A percentile compares a stretch with the other conserved stretches of the same genome.
phyloP scores from a whole-genome alignment of 2,888 invertebrate species.

The Microchrysa polita region DNA sequence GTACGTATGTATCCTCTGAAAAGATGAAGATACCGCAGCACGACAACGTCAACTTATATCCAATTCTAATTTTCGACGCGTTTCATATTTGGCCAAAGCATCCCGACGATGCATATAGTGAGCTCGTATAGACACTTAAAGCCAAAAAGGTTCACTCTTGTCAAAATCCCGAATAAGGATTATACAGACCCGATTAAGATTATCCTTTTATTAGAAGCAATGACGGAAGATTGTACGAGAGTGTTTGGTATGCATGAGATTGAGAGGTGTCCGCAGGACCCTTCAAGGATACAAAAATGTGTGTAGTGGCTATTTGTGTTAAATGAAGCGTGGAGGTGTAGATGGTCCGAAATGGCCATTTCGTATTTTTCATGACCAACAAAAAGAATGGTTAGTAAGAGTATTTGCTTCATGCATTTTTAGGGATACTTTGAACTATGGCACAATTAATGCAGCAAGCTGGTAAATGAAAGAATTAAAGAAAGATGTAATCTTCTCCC shows the following conservation, averaged over 20 bases:
- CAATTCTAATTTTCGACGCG: not conserved
- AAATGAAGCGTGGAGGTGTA: not conserved
- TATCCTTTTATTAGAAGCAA: constrained; percentile 18
- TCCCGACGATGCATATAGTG: too few relatives aligned
- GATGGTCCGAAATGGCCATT: not conserved
- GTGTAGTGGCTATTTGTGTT: not conserved
- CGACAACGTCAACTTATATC: not conserved
- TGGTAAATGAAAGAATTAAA: constrained; percentile 4
- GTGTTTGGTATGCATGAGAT: constrained; percentile 25
- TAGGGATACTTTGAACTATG: too few relatives aligned
- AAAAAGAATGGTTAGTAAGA: too few relatives aligned
- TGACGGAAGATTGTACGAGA: too few relatives aligned
- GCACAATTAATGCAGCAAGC: too few relatives aligned
- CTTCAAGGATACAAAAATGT: not conserved
- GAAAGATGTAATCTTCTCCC: constrained; percentile 6
- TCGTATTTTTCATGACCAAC: not conserved
- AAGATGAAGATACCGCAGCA: constrained; percentile 5
- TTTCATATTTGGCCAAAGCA: not conserved
- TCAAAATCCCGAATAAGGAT: not conserved
- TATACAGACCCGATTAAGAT: constrained; percentile 5
- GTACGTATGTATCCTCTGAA: not conserved
- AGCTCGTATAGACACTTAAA: too few relatives aligned
- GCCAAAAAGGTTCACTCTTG: not conserved
- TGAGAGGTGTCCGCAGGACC: constrained; percentile 1
- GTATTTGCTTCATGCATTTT: not conserved